Evolutionary conservation across 2,113 vertebrate species (phyloP).

Genomic region (Periophthalmodon schlosseri): DNA sequence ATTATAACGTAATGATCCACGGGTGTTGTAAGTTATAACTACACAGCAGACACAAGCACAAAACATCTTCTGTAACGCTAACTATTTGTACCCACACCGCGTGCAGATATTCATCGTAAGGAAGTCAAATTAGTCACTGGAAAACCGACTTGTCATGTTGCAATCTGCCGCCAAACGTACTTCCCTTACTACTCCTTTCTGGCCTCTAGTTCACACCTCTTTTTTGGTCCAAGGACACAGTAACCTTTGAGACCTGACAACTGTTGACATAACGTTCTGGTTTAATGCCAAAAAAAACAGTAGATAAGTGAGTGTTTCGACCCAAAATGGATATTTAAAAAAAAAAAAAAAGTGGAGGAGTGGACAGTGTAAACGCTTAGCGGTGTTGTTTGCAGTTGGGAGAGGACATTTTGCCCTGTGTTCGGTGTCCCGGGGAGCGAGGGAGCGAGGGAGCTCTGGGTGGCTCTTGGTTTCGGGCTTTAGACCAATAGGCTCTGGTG

Average conservation of each 20-base stretch:
- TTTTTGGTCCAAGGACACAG: slow-evolving; percentile 3
- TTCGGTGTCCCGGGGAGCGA: not conserved
- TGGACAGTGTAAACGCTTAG: slow-evolving; percentile 5
- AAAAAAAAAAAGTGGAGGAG: not conserved
- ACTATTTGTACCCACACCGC: not conserved
- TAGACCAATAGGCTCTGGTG: not conserved
- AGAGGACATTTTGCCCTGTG: slow-evolving; percentile 10
- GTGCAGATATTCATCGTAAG: not conserved
- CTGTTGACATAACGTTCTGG: slow-evolving; percentile 6
- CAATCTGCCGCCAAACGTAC: not conserved
- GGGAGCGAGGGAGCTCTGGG: not conserved
- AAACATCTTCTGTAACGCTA: no score
- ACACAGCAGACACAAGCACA: no score
- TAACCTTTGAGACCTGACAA: slow-evolving; percentile 9
- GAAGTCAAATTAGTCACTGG: not conserved
- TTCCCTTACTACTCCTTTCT: not conserved
- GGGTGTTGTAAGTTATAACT: no score
- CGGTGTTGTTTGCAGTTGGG: slow-evolving; percentile 2
- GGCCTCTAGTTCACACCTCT: not conserved
- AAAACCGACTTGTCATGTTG: not conserved
- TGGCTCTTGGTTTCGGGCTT: slow-evolving; percentile 4
- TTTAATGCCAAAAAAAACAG: not conserved
- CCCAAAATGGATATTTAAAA: slow-evolving; percentile 4
- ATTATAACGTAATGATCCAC: no score
- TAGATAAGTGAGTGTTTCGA: slow-evolving; percentile 2